Evolutionary conservation across 2,797 vertebrate genomes (phyloP), one percentile per base, ranked within the genome.

Genomic region (Chelidonichthys spinosus): DNA sequence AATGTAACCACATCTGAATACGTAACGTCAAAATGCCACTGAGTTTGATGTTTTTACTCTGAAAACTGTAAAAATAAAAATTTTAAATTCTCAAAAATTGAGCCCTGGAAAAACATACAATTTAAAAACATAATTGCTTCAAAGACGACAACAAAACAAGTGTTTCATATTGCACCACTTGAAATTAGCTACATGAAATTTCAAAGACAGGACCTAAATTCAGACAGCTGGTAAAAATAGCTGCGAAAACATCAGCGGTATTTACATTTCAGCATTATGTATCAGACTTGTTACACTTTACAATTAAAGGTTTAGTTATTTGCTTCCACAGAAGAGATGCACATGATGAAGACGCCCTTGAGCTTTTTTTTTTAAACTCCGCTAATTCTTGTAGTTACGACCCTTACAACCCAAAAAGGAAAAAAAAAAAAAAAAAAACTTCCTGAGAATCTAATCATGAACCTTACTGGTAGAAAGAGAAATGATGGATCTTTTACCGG

Each of bases 401-500:
- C 72, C 69, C 69, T 72, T 59, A 71, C 62, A 69, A 85, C 74
- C 93, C 89, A 95, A 95, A 95, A 32, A 33, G 43, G 7, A 55
- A 53, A 35, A 62, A 39, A 69, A 39, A 60, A 44, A 55, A 58
- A 65, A 33, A 79, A 74, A 72, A 95, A 90, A 94, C 95, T 97
- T 97, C 97, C 97, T 98, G 97, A 98, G 97, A 97, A 94, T 96
- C 96, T 93, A 95, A 92, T 94, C 92, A 94, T 95, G 95, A 97
- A 96, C 95, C 96, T 96, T 94, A 95, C 95, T 95, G 94, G 96
- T 95, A 96, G 93, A 95, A 94, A 91, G 88, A 91, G 90, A 92
- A 87, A 83, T 83, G 44, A 82, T 79, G 90, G 76, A 81, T 86
- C 55, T 83, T 88, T 86, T 82, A 83, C 75, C 37, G 69, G 88